Evolutionary conservation across 2,888 invertebrate species (phyloP).

Genomic region (Chalcis sispes): DNA sequence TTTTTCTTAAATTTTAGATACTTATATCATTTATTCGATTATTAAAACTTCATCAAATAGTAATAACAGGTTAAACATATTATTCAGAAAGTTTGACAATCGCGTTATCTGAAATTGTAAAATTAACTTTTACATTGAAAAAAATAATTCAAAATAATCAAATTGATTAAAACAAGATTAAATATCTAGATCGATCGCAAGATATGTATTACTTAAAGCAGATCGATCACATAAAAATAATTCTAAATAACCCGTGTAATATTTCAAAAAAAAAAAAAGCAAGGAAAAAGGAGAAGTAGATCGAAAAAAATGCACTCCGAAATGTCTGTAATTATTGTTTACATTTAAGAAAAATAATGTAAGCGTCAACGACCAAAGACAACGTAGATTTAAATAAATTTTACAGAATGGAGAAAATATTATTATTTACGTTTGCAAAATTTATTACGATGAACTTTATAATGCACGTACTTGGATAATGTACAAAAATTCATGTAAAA

Average conservation of each 20-base stretch:
- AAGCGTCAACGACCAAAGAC: neutral
- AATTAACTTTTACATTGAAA: no score
- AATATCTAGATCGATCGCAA: neutral
- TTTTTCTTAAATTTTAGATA: no score
- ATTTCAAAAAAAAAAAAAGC: slow-evolving; percentile 25
- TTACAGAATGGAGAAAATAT: slow-evolving; percentile 39
- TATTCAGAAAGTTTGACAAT: no score
- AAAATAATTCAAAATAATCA: no score
- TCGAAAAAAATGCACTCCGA: slow-evolving; percentile 1
- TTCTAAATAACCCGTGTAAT: slow-evolving; percentile 18
- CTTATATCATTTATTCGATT: no score
- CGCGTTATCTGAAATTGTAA: no score
- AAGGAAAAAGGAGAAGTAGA: slow-evolving; percentile 11
- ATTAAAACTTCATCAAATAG: no score
- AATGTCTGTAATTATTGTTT: no score
- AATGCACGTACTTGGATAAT: neutral
- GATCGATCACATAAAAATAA: slow-evolving; percentile 31
- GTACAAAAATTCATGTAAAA: no score
- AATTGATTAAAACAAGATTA: slow-evolving; percentile 8
- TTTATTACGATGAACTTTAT: slow-evolving; percentile 5
- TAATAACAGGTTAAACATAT: no score
- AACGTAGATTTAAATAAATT: neutral
- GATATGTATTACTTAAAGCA: slow-evolving; percentile 20
- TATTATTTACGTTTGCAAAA: slow-evolving; percentile 7
- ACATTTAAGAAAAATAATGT: no score